Percentiles rank a stretch among this genome's conserved stretches.
These are phyloP conservation scores for Heliconius cydno DNA, from an alignment of 2,888 invertebrate genomes.

Conservation along the genomic window DNA sequence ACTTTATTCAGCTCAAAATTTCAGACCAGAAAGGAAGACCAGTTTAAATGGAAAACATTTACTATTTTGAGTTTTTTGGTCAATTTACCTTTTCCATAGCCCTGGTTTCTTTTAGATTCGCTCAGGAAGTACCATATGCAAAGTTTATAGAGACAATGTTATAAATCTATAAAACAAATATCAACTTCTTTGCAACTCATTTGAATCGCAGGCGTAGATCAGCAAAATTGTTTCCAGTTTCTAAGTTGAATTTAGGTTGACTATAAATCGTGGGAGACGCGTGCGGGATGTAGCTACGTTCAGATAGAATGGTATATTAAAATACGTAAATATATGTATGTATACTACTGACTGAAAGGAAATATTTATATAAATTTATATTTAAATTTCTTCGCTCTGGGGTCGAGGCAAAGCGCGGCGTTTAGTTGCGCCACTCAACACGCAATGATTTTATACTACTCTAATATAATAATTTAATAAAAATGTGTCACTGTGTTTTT, in stretches of 20 bases:
- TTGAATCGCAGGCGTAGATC: constrained; percentile 51
- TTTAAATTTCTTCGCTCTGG: too few relatives aligned
- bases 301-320: constrained; percentile 12
- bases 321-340: constrained; percentile 6
- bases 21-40: too few relatives aligned
- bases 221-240: constrained; percentile 56
- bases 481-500: neutral
- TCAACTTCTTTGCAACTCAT: constrained; percentile 46
- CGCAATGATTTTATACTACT: too few relatives aligned
- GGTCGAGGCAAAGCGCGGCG: too few relatives aligned
- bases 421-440: too few relatives aligned
- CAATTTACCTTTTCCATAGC: neutral
- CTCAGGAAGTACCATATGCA: neutral
- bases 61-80: neutral
- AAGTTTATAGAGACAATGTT: constrained; percentile 15
- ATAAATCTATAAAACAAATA: constrained; percentile 46
- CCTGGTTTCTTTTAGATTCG: neutral
- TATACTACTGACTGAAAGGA: neutral
- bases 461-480: neutral
- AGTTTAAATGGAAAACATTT: neutral
- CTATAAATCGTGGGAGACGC: constrained; percentile 59
- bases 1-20: too few relatives aligned
- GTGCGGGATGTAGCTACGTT: constrained; percentile 49
- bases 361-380: too few relatives aligned
- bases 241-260: constrained; percentile 58